Percentiles rank a stretch among this genome's conserved stretches.
phyloP scores from a whole-genome alignment of 2,797 vertebrate genomes.

The Hippocampus kuda region DNA sequence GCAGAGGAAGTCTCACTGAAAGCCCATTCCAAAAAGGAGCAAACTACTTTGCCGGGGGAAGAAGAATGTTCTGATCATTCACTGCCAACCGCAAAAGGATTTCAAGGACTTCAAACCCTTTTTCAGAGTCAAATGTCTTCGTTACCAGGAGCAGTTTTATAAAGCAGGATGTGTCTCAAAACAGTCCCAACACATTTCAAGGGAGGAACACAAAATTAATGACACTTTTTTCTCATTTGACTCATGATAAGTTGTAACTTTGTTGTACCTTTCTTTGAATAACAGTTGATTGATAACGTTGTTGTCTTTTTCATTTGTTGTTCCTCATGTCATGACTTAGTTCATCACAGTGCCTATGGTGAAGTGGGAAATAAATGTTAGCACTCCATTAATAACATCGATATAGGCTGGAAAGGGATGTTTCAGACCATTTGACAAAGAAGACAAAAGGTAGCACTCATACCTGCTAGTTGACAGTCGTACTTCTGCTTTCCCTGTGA shows the following conservation, averaged over 20 bases:
- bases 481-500: conserved; percentile 3
- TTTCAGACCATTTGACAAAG: conserved; percentile 34
- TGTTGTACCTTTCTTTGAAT: conserved; percentile 21
- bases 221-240: conserved; percentile 34
- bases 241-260: conserved; percentile 30
- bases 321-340: conserved; percentile 42
- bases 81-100: conserved; percentile 53
- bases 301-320: conserved; percentile 27
- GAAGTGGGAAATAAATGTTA: conserved; percentile 37
- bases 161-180: conserved; percentile 17
- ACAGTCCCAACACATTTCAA: conserved; percentile 30
- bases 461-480: too few species aligned
- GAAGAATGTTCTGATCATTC: conserved; percentile 25
- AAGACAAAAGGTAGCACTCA: conserved; percentile 18
- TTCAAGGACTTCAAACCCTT: conserved; percentile 24
- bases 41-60: neutral
- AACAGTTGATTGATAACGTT: conserved; percentile 31
- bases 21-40: conserved; percentile 18
- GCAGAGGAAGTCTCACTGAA: conserved; percentile 13
- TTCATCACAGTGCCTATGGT: conserved; percentile 57
- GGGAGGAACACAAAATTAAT: conserved; percentile 2
- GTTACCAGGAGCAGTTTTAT: conserved; percentile 45
- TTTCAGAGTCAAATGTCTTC: conserved; percentile 47
- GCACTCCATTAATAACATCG: conserved; percentile 51
- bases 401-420: conserved; percentile 47